Percentiles rank a stretch among this genome's conserved stretches.
phyloP scores from a whole-genome alignment of 2,888 invertebrate genomes.

The Stegophylla sp. region DNA sequence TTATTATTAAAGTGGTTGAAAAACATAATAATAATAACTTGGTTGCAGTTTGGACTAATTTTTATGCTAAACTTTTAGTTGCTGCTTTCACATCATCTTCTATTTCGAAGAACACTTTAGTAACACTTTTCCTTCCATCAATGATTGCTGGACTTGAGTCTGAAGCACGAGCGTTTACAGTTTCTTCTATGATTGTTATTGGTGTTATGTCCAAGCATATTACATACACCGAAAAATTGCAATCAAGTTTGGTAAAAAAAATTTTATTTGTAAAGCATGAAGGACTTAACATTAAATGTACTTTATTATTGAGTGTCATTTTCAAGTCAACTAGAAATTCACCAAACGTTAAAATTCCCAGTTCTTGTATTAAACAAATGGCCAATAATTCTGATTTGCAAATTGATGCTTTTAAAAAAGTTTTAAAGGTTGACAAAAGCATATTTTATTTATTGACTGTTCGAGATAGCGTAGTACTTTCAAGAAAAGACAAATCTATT shows the following conservation, averaged over 20 bases:
- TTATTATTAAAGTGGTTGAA: constrained; percentile 70
- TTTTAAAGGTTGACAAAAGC: constrained; percentile 53
- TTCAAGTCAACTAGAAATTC: constrained; percentile 53
- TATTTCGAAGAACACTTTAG: constrained; percentile 51
- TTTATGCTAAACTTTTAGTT: constrained; percentile 54
- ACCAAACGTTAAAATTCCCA: constrained; percentile 24
- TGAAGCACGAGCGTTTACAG: constrained; percentile 35
- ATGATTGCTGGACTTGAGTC: constrained; percentile 55
- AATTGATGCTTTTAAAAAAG: constrained; percentile 50
- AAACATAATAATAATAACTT: constrained; percentile 62
- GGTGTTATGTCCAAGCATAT: constrained; percentile 53
- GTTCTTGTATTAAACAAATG: constrained; percentile 56
- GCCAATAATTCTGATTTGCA: constrained; percentile 45
- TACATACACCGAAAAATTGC: constrained; percentile 50
- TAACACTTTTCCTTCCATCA: constrained; percentile 50
- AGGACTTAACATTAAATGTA: constrained; percentile 33
- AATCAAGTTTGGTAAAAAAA: constrained; percentile 42
- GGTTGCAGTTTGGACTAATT: constrained; percentile 49
- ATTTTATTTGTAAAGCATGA: constrained; percentile 54
- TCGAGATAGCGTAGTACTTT: constrained; percentile 53
- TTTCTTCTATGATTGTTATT: constrained; percentile 47
- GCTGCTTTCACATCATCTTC: constrained; percentile 47
- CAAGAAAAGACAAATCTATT: constrained; percentile 30
- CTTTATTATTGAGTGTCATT: constrained; percentile 59
- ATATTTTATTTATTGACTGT: constrained; percentile 59